Evolutionary conservation across 2,113 vertebrate genomes (phyloP).

Genomic region (Hiodon alosoides): DNA sequence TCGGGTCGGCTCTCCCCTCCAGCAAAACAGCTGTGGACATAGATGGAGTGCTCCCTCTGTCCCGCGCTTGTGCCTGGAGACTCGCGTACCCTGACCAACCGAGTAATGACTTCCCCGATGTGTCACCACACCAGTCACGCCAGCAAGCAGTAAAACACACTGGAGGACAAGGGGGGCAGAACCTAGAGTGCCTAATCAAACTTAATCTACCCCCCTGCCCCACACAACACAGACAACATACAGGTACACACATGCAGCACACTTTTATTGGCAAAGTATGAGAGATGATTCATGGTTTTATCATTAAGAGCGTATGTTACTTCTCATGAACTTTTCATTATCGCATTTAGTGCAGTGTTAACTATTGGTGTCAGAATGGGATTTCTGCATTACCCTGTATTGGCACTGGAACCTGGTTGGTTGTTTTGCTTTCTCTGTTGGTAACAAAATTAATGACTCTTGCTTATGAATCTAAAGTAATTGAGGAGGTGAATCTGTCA

Average conservation of each 20-base stretch:
- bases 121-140: slow-evolving; percentile 33
- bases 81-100: slow-evolving; percentile 28
- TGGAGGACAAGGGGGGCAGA: slow-evolving; percentile 29
- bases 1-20: slow-evolving; percentile 36
- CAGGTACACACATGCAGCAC: slow-evolving; percentile 31
- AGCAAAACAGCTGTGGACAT: background rate
- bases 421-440: slow-evolving; percentile 51
- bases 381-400: slow-evolving; percentile 52
- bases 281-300: slow-evolving; percentile 31
- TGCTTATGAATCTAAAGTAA: slow-evolving; percentile 67
- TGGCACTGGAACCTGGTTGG: slow-evolving; percentile 43
- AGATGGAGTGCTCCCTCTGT: background rate
- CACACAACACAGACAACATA: slow-evolving; percentile 12
- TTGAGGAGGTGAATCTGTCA: slow-evolving; percentile 58
- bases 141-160: slow-evolving; percentile 27
- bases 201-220: slow-evolving; percentile 5
- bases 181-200: background rate
- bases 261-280: slow-evolving; percentile 48
- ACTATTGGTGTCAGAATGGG: slow-evolving; percentile 46
- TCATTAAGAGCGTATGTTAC: slow-evolving; percentile 40
- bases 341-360: slow-evolving; percentile 51
- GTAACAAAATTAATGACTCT: slow-evolving; percentile 51
- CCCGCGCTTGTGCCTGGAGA: slow-evolving; percentile 31
- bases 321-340: slow-evolving; percentile 38
- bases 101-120: slow-evolving; percentile 35